Percentiles rank a stretch among this genome's conserved stretches.
Evolutionary conservation across 2,113 vertebrate species (phyloP).

Genomic region (Accipiter virgatus): DNA sequence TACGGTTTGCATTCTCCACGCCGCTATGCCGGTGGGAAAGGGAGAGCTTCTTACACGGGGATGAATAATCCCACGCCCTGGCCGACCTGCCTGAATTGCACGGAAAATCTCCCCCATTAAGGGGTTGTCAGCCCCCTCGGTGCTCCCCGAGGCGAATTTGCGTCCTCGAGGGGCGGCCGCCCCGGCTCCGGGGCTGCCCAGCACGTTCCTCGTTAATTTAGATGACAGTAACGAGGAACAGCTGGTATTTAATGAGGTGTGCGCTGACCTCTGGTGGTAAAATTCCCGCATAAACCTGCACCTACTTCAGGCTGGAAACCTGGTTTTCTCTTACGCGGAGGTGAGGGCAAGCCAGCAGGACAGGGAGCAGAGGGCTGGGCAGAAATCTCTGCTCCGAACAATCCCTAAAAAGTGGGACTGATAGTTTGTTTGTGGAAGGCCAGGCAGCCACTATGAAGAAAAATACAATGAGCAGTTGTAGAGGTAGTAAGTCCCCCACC

Average conservation of each 20-base stretch:
- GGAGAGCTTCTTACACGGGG: neutral
- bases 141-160: neutral
- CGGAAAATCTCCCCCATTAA: neutral
- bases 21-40: neutral
- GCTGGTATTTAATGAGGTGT: neutral
- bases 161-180: rapidly evolving
- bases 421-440: neutral
- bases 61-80: neutral
- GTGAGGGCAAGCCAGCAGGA: neutral
- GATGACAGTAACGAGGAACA: neutral
- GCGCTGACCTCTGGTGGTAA: neutral
- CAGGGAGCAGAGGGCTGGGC: neutral
- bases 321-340: neutral
- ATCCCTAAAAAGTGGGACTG: neutral
- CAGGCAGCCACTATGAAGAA: neutral
- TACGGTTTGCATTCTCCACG: neutral
- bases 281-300: neutral
- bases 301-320: neutral
- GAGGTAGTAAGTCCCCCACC: neutral
- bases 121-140: neutral
- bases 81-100: neutral
- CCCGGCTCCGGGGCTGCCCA: rapidly evolving
- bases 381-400: neutral
- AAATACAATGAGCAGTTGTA: neutral
- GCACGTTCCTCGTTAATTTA: neutral